phyloP scores from a whole-genome alignment of 2,113 vertebrate species.

The Thinocorus orbignyianus region DNA sequence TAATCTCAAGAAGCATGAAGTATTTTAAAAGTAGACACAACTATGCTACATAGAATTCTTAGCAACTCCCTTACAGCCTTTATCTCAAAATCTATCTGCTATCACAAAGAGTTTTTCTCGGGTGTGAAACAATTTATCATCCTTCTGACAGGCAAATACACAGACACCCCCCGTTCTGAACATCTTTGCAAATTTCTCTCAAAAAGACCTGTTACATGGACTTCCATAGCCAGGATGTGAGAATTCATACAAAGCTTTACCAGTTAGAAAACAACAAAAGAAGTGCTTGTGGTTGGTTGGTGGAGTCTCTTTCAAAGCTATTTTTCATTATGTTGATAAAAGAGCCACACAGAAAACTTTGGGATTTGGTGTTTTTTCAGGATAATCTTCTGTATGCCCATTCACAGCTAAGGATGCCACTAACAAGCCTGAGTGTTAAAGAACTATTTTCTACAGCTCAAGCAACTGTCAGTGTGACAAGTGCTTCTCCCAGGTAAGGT shows the following conservation, averaged over 20 bases:
- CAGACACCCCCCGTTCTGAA: rapidly evolving
- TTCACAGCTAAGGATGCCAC: neutral
- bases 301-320: neutral
- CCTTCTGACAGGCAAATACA: neutral
- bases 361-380: neutral
- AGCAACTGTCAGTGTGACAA: neutral
- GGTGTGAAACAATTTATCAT: neutral
- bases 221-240: neutral
- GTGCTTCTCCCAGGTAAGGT: neutral
- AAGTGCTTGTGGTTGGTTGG: neutral
- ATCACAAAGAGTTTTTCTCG: neutral
- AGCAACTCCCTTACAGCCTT: neutral
- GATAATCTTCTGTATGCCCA: neutral
- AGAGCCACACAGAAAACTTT: neutral
- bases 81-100: neutral
- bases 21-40: neutral
- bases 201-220: neutral
- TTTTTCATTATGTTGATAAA: neutral
- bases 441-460: no score
- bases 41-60: neutral
- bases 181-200: neutral
- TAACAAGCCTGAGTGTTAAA: neutral
- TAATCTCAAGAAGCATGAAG: neutral
- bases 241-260: rapidly evolving
- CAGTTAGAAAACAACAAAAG: neutral